Evolutionary conservation across 1,140 invertebrate genomes (phyloP).

Genomic region (Drosophila guanche): DNA sequence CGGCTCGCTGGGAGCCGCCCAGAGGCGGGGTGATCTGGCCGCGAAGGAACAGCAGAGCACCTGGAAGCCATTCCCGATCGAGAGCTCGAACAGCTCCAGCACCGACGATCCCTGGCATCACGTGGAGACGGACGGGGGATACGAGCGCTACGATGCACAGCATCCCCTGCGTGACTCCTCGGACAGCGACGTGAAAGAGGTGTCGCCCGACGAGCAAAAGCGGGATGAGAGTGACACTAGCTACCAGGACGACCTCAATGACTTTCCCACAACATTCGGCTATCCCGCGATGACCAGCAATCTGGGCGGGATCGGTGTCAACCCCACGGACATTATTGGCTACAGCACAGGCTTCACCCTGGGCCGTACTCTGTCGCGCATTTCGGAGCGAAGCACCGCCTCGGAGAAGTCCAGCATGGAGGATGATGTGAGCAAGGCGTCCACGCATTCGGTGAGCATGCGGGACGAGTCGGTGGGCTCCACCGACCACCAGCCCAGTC

Average conservation of each 20-base stretch:
- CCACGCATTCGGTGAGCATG: constrained; percentile 89
- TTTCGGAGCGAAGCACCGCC: constrained; percentile 93
- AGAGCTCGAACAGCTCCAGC: constrained; percentile 91
- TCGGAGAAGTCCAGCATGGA: constrained; percentile 91
- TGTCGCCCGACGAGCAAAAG: constrained; percentile 79
- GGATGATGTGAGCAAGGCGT: constrained; percentile 93
- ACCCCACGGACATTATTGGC: constrained; percentile 88
- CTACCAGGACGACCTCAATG: constrained; percentile 89
- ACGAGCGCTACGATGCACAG: constrained; percentile 85
- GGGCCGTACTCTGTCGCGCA: constrained; percentile 90
- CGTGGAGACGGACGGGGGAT: constrained; percentile 87
- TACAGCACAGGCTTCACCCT: constrained; percentile 89
- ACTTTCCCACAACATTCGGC: constrained; percentile 89
- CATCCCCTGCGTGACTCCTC: constrained; percentile 83
- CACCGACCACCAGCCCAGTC: constrained; percentile 92
- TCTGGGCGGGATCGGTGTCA: constrained; percentile 84
- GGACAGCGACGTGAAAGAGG: constrained; percentile 78
- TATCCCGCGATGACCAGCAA: constrained; percentile 86
- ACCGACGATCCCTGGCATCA: constrained; percentile 92
- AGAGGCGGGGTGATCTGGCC: constrained; percentile 86
- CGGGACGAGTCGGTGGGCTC: constrained; percentile 92
- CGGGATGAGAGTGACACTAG: constrained; percentile 84
- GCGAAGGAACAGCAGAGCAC: constrained; percentile 88
- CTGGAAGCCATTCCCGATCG: constrained; percentile 91
- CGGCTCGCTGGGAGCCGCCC: constrained; percentile 88